Evolutionary conservation across 2,113 vertebrate species (phyloP).

Genomic region (Odobenus rosmarus): DNA sequence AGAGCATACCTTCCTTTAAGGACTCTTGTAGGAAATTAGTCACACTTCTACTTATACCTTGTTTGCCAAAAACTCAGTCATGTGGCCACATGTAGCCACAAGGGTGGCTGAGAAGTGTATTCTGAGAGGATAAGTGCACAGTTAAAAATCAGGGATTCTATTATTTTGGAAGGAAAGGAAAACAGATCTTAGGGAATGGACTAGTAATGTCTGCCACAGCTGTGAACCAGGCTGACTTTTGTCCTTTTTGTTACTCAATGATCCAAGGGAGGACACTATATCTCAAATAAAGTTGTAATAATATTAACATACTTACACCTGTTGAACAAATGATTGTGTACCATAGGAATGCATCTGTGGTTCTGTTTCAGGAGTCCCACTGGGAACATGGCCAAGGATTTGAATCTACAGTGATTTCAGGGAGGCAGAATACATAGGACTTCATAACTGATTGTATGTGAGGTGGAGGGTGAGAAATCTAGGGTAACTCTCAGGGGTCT

Average conservation of each 20-base stretch:
- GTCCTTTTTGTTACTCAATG: neutral
- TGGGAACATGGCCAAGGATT: neutral
- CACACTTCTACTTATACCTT: neutral
- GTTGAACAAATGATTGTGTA: neutral
- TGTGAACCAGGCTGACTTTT: neutral
- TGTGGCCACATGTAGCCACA: neutral
- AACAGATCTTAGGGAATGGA: neutral
- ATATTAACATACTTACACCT: neutral
- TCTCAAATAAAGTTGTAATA: neutral
- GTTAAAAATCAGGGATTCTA: neutral
- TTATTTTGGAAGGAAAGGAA: neutral
- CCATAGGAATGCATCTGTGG: neutral
- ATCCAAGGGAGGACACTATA: neutral
- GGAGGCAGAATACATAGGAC: neutral
- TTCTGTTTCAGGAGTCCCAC: neutral
- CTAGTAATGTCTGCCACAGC: neutral
- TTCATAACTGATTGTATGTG: neutral
- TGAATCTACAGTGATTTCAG: neutral
- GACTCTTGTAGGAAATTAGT: neutral
- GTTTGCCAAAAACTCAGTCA: neutral
- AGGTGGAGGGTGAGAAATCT: neutral
- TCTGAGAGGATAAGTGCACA: neutral
- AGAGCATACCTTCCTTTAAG: neutral
- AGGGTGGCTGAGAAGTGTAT: neutral
- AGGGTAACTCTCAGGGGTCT: neutral